Base-by-base conservation (phyloP, 2,113 vertebrate species). In the Apteryx mantelli region DNA sequence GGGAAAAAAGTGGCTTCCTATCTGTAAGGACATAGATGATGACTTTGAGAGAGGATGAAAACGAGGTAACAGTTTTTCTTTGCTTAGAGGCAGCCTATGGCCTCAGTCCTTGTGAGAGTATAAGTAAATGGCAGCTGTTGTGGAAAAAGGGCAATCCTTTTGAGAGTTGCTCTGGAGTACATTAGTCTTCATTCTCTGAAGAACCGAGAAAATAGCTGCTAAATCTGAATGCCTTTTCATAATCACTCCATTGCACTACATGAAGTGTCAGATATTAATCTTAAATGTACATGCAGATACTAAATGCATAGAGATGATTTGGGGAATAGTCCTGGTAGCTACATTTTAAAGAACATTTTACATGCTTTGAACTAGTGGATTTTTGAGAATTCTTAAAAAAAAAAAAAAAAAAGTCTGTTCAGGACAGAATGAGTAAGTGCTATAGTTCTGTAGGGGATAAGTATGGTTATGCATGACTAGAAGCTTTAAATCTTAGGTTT, bases 21-120 rank as follows among this genome's bases (percentile, higher is more conserved):
- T 93, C 92, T 86, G 76, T 60, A 28, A 86, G 82, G 76, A 64
- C 90, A 71, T 86, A 90, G 88, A 84, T 65, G 86, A 82, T 88
- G 92, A 76, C 93, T 96, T 82, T 92, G 83, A 94, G 87, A 85
- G 95, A 91, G 92, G 83, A 92, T 96, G 86, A 96, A 95, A 95
- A 94, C 1, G 0, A 89, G 91, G 61, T 78, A 88, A 83, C 65
- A 63, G 92, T 93, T 96, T 82, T 76, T 96, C 82, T 93, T 95
- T 93, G 90, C 95, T 95, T 74, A 82, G 83, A 91, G 83, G 69
- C 88, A 95, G 92, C 95, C 91, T 74, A 30, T 96, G 93, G 95
- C 83, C 71, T 95, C 73, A 48, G 0, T 88, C 73, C 90, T 82
- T 88, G 65, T 61, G 80, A 94, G 88, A 78, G 34, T 56, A 42